A percentile compares a stretch with the other conserved stretches of the same genome.
phyloP scores from a whole-genome alignment of 2,113 vertebrate genomes.

The Aspidoscelis tigris region DNA sequence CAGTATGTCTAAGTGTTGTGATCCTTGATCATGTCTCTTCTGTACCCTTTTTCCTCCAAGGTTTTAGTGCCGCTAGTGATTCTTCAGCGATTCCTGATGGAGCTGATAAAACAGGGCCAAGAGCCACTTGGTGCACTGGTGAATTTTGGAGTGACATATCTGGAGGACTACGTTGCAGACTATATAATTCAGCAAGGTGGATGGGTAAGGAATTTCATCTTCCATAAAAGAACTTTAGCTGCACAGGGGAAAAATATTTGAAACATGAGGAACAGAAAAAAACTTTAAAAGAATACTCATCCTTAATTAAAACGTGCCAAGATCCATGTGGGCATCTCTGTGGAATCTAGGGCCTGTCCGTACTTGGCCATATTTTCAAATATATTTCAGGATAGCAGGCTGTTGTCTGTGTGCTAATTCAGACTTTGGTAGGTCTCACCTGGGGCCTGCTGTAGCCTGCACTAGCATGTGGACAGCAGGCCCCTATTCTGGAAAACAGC shows the following conservation, averaged over 20 bases:
- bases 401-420: too few species aligned
- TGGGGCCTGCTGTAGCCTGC: too few species aligned
- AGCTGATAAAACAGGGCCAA: conserved; percentile 77
- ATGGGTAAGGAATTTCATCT: conserved; percentile 86
- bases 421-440: too few species aligned
- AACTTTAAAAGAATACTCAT: background rate
- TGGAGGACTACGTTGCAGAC: conserved; percentile 85
- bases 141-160: conserved; percentile 82
- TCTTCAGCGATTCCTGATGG: conserved; percentile 83
- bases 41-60: conserved; percentile 68
- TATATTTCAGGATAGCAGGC: too few species aligned
- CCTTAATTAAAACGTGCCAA: background rate
- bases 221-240: background rate
- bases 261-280: background rate
- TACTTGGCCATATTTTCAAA: too few species aligned
- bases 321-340: background rate
- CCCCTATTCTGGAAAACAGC: too few species aligned
- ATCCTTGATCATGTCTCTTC: conserved; percentile 14
- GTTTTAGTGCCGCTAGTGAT: conserved; percentile 90
- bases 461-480: too few species aligned
- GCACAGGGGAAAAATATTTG: background rate
- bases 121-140: conserved; percentile 78
- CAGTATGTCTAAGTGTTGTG: background rate
- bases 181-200: conserved; percentile 91
- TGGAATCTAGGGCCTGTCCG: background rate